Percentiles rank a stretch among this genome's conserved stretches.
phyloP scores from a whole-genome alignment of 2,888 invertebrate genomes.

The Ennomos quercinarius region DNA sequence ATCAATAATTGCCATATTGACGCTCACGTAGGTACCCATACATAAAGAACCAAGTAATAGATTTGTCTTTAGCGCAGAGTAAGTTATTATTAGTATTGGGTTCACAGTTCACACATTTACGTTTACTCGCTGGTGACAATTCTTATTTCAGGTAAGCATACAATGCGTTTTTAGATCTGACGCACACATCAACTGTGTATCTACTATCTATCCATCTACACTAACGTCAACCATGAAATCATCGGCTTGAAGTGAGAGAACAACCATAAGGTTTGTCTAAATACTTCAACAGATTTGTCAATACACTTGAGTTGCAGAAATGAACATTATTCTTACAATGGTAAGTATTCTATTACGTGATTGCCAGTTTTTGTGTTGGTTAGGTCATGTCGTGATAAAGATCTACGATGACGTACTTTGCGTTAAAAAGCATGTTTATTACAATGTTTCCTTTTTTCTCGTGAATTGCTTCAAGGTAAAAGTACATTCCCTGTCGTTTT shows the following conservation, averaged over 20 bases:
- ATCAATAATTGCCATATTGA: too few relatives aligned
- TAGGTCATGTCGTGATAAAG: slow-evolving; percentile 9
- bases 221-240: slow-evolving; percentile 18
- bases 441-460: too few relatives aligned
- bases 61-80: too few relatives aligned
- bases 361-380: slow-evolving; percentile 5
- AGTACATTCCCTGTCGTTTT: too few relatives aligned
- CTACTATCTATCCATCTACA: not conserved
- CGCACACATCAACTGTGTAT: not conserved
- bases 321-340: slow-evolving; percentile 5
- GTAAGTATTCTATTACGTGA: not conserved
- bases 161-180: not conserved
- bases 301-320: slow-evolving; percentile 6
- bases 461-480: too few relatives aligned
- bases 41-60: too few relatives aligned
- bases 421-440: too few relatives aligned
- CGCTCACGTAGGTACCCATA: too few relatives aligned
- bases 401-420: not conserved
- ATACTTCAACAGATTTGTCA: slow-evolving; percentile 18
- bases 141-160: too few relatives aligned
- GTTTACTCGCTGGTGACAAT: too few relatives aligned
- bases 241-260: slow-evolving; percentile 11
- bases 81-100: too few relatives aligned
- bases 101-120: too few relatives aligned
- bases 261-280: slow-evolving; percentile 10